Percentiles rank a stretch among this genome's conserved stretches.
phyloP scores from a whole-genome alignment of 2,797 vertebrate species.

The Platyrinchus mystaceus region DNA sequence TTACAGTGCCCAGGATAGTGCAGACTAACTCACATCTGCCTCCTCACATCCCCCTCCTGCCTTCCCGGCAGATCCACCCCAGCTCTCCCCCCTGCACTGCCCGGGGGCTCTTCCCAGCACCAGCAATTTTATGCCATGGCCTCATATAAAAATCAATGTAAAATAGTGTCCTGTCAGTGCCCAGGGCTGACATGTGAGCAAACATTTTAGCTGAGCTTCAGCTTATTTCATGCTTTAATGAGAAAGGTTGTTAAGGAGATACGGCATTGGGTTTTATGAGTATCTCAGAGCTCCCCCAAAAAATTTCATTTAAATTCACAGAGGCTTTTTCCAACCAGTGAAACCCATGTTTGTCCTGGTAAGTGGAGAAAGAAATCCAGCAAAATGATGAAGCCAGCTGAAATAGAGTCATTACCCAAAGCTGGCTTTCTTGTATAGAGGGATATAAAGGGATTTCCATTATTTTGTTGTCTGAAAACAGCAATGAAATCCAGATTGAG shows the following conservation, averaged over 20 bases:
- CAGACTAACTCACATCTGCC: not conserved
- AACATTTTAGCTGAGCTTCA: not conserved
- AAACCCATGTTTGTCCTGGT: not conserved
- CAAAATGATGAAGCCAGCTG: not conserved
- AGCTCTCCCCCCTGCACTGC: not conserved
- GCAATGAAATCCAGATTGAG: not conserved
- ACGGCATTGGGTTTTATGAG: not conserved
- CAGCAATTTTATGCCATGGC: not conserved
- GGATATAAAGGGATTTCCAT: not conserved
- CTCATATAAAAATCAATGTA: not conserved
- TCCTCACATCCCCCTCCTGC: not conserved
- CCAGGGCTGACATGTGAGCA: not conserved
- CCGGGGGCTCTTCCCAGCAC: not conserved
- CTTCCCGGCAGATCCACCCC: not conserved
- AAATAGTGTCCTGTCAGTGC: not conserved
- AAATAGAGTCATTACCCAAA: not conserved
- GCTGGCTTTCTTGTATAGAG: not conserved
- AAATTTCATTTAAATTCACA: not conserved
- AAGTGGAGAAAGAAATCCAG: not conserved
- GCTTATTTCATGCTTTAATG: conserved; percentile 10
- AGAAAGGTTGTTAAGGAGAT: conserved; percentile 1
- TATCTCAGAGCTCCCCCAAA: not conserved
- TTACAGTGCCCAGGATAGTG: rapidly evolving
- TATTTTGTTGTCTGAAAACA: not conserved
- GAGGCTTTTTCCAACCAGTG: not conserved